phyloP scores from a whole-genome alignment of 2,888 invertebrate genomes.

The Liodrosophila aerea region DNA sequence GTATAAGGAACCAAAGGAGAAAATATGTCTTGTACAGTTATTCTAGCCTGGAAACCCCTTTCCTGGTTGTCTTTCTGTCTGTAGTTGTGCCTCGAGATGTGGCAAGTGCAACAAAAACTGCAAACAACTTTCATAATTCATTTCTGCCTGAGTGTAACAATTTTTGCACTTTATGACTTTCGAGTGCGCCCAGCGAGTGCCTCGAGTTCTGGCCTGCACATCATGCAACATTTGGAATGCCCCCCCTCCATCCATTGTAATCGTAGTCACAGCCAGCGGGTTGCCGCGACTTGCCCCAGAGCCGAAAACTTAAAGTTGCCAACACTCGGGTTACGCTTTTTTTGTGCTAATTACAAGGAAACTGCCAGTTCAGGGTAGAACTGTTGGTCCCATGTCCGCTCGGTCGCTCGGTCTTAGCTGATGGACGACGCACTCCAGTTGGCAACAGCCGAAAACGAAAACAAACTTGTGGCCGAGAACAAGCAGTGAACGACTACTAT shows the following conservation, averaged over 20 bases:
- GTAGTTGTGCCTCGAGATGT: slow-evolving; percentile 14
- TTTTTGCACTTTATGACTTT: slow-evolving; percentile 77
- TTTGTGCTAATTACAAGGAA: slow-evolving; percentile 72
- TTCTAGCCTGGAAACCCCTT: slow-evolving; percentile 1
- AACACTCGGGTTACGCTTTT: slow-evolving; percentile 62
- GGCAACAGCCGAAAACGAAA: slow-evolving; percentile 66
- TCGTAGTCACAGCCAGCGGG: slow-evolving; percentile 39
- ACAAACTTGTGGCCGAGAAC: slow-evolving; percentile 70
- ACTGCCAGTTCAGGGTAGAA: slow-evolving; percentile 31
- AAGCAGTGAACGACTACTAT: slow-evolving; percentile 44
- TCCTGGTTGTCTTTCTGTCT: background rate
- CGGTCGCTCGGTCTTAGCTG: slow-evolving; percentile 28
- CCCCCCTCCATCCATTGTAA: slow-evolving; percentile 14
- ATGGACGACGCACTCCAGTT: slow-evolving; percentile 64
- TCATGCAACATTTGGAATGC: slow-evolving; percentile 57
- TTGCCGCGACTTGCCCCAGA: slow-evolving; percentile 23
- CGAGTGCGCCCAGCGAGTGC: slow-evolving; percentile 67
- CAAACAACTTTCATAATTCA: slow-evolving; percentile 75
- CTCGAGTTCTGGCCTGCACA: slow-evolving; percentile 56
- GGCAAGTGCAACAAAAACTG: slow-evolving; percentile 55
- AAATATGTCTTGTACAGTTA: slow-evolving; percentile 56
- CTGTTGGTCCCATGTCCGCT: slow-evolving; percentile 12
- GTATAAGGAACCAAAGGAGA: slow-evolving; percentile 12
- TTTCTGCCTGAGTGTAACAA: slow-evolving; percentile 78
- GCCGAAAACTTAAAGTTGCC: slow-evolving; percentile 59